Conservation (phyloP, 2,113 vertebrate species). For the Callorhinus ursinus region DNA sequence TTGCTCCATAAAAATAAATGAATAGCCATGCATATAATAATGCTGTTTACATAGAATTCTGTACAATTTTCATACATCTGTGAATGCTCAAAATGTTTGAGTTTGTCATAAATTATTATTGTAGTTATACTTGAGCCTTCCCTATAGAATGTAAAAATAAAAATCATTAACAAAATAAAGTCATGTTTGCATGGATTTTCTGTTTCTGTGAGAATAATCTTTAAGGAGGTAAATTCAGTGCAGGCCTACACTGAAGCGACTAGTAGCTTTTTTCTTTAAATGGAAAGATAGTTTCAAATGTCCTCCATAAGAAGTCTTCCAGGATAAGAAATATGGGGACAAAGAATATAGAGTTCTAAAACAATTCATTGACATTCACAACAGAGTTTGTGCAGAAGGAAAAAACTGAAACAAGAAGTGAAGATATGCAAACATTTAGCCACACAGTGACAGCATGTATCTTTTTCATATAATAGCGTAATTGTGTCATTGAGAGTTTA, state of each 20-base stretch:
- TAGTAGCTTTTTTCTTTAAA: neutral
- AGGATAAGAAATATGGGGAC: neutral
- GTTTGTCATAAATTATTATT: slow-evolving; percentile 63
- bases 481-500: neutral
- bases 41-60: slow-evolving; percentile 69
- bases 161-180: slow-evolving; percentile 64
- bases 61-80: slow-evolving; percentile 62
- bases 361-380: neutral
- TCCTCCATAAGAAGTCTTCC: neutral
- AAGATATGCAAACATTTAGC: neutral
- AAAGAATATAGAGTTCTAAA: neutral
- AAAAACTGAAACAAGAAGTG: neutral
- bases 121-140: slow-evolving; percentile 53
- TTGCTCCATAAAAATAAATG: slow-evolving; percentile 67
- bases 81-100: slow-evolving; percentile 69
- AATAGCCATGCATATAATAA: slow-evolving; percentile 65
- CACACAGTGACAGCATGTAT: neutral
- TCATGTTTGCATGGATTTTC: slow-evolving; percentile 40
- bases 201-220: slow-evolving; percentile 2
- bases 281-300: neutral
- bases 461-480: neutral
- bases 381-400: neutral
- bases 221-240: neutral
- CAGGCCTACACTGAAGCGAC: neutral
- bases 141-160: slow-evolving; percentile 77